Evolutionary conservation across 2,113 vertebrate species (phyloP).

Genomic region (Paratilapia polleni): DNA sequence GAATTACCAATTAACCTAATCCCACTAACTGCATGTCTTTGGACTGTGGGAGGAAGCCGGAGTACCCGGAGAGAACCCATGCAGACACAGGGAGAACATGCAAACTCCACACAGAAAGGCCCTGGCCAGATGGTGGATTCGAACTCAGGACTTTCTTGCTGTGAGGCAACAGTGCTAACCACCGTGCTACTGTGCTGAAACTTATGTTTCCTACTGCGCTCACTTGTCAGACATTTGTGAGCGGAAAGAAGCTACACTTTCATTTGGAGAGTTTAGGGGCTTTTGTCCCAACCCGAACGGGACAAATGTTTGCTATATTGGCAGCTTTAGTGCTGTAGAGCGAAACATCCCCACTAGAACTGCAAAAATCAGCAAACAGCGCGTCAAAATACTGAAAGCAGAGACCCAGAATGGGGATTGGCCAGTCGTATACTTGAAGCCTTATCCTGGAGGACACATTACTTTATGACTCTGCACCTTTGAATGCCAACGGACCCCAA

Average conservation of each 20-base stretch:
- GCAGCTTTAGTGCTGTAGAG: slow-evolving; percentile 9
- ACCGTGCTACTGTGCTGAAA: too few species aligned
- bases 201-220: slow-evolving; percentile 68
- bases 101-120: too few species aligned
- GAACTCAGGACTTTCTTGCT: too few species aligned
- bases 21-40: too few species aligned
- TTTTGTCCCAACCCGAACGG: neutral
- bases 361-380: slow-evolving; percentile 32
- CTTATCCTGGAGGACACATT: slow-evolving; percentile 14
- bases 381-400: slow-evolving; percentile 45
- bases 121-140: too few species aligned
- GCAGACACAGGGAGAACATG: too few species aligned
- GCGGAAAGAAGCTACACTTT: neutral
- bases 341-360: slow-evolving; percentile 34
- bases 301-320: neutral
- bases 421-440: slow-evolving; percentile 53
- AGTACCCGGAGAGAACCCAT: too few species aligned
- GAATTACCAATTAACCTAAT: too few species aligned
- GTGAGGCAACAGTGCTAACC: too few species aligned
- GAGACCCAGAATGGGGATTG: slow-evolving; percentile 54
- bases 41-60: too few species aligned
- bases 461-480: slow-evolving; percentile 14
- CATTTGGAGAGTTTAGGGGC: neutral
- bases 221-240: neutral
- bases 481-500: slow-evolving; percentile 35